A percentile compares a stretch with the other conserved stretches of the same genome.
Evolutionary conservation across 1,140 invertebrate species (phyloP).

Genomic region (Akabosia matsudoensis): DNA sequence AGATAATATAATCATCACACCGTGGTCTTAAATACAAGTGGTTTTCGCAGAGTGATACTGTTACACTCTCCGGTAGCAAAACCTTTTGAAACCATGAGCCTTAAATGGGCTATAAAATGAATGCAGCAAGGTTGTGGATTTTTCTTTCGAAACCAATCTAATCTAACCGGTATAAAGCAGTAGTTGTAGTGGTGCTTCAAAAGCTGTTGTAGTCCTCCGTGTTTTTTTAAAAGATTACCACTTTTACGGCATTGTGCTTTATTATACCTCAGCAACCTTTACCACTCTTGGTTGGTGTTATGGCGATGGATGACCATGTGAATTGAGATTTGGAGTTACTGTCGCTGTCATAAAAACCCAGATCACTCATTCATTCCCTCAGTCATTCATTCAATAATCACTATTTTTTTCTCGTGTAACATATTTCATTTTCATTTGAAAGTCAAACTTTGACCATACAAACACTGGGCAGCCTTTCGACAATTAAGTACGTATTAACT

Average conservation of each 20-base stretch:
- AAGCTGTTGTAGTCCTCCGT: neutral
- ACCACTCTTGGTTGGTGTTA: neutral
- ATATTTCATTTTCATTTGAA: neutral
- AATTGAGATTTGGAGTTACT: neutral
- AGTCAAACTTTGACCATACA: neutral
- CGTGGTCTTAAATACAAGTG: too few relatives aligned
- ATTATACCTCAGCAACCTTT: constrained; percentile 3
- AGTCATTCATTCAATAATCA: neutral
- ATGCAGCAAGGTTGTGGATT: neutral
- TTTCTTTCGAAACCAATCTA: constrained; percentile 8
- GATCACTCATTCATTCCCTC: neutral
- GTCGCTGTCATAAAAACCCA: constrained; percentile 16
- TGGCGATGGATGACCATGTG: neutral
- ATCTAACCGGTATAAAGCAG: constrained; percentile 14
- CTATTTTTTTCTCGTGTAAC: neutral
- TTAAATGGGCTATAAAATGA: neutral
- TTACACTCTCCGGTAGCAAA: neutral
- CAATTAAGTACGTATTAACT: neutral
- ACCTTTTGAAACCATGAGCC: neutral
- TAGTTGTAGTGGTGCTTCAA: neutral
- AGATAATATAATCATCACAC: neutral
- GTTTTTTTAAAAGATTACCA: neutral
- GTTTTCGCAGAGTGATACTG: neutral
- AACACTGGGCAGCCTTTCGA: neutral
- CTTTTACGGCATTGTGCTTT: neutral